These are phyloP conservation scores for Nasonia longicornis DNA, from an alignment of 1,140 invertebrate genomes.

Conservation along the genomic window DNA sequence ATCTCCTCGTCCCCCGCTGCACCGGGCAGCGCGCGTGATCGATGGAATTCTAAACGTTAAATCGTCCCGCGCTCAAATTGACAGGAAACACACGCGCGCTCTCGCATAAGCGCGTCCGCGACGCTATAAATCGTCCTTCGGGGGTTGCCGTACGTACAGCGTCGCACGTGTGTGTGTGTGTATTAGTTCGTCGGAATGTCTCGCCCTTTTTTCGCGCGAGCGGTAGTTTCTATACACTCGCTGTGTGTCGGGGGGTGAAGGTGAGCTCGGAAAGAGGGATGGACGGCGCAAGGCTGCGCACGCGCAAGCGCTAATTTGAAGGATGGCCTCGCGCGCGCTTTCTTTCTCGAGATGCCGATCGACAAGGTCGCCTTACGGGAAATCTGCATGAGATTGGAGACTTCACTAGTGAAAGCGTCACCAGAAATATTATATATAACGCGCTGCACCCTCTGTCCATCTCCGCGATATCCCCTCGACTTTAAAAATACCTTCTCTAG, in stretches of 20 bases:
- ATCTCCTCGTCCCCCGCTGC: not conserved
- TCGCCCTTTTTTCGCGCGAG: slow-evolving; percentile 1
- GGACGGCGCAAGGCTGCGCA: not conserved
- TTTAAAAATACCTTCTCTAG: not conserved
- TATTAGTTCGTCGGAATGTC: slow-evolving; percentile 34
- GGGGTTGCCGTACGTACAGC: not conserved
- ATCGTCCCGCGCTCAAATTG: slow-evolving; percentile 42
- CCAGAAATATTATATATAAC: no score
- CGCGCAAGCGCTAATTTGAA: slow-evolving; percentile 21
- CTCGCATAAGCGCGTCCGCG: slow-evolving; percentile 36
- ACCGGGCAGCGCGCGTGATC: slow-evolving; percentile 15
- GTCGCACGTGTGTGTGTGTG: slow-evolving; percentile 27
- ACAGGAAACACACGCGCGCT: slow-evolving; percentile 42
- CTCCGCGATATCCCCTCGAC: not conserved
- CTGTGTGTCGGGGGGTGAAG: not conserved
- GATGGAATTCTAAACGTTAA: slow-evolving; percentile 47
- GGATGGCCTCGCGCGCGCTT: slow-evolving; percentile 20
- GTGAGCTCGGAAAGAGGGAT: not conserved
- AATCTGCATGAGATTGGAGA: slow-evolving; percentile 39
- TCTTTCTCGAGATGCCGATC: not conserved
- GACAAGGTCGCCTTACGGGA: not conserved
- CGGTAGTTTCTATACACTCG: no score
- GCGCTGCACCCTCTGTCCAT: no score
- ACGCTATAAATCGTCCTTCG: slow-evolving; percentile 42
- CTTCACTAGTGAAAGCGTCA: no score